Evolutionary conservation across 2,888 invertebrate genomes (phyloP).

Genomic region (Platycheirus albimanus): DNA sequence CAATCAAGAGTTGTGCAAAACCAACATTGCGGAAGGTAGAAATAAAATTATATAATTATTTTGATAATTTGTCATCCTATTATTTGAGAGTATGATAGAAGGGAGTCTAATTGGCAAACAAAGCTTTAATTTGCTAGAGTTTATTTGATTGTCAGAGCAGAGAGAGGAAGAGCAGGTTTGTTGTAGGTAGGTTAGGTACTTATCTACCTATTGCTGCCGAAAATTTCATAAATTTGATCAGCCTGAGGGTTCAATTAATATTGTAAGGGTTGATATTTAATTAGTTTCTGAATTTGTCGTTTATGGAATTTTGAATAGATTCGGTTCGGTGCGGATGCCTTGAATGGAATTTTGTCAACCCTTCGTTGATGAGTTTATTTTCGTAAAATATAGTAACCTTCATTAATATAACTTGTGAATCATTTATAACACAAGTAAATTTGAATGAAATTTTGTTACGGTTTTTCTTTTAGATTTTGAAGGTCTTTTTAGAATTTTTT

Average conservation of each 20-base stretch:
- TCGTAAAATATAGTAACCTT: too few relatives aligned
- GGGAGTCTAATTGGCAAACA: slow-evolving; percentile 24
- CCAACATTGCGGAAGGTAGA: neutral
- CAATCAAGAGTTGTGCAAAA: slow-evolving; percentile 7
- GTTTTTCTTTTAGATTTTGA: too few relatives aligned
- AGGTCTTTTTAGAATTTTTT: too few relatives aligned
- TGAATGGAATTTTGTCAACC: too few relatives aligned
- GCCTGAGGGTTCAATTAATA: slow-evolving; percentile 12
- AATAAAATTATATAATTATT: slow-evolving; percentile 31
- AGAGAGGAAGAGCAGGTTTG: slow-evolving; percentile 18
- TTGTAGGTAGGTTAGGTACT: too few relatives aligned
- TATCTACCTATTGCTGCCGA: slow-evolving; percentile 37
- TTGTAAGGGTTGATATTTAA: slow-evolving; percentile 50
- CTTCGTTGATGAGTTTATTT: too few relatives aligned
- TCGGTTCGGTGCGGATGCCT: too few relatives aligned
- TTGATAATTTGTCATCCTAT: slow-evolving; percentile 32
- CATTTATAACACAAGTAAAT: too few relatives aligned
- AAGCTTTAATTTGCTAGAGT: slow-evolving; percentile 9
- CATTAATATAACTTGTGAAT: too few relatives aligned
- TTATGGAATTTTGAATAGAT: slow-evolving; percentile 27
- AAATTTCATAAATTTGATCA: slow-evolving; percentile 31
- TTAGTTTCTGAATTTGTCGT: slow-evolving; percentile 53
- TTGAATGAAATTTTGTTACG: too few relatives aligned
- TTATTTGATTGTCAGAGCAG: slow-evolving; percentile 8
- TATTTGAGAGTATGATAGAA: too few relatives aligned